phyloP scores from a whole-genome alignment of 2,888 invertebrate genomes.

The Drosophila cyrtoloma region DNA sequence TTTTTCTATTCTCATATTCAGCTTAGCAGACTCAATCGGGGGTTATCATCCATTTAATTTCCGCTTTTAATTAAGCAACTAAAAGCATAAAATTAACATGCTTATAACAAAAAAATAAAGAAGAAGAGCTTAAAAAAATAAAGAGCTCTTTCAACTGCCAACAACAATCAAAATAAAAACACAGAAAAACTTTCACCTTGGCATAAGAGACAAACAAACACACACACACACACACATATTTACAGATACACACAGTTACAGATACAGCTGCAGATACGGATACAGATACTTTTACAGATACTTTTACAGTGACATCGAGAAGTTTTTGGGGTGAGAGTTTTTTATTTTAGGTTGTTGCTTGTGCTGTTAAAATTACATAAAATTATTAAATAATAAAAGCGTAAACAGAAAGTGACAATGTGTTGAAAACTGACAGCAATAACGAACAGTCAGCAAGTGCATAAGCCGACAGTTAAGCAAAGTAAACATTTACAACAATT shows the following conservation, averaged over 20 bases:
- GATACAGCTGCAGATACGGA: conserved; percentile 2
- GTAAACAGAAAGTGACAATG: conserved; percentile 35
- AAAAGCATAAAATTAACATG: conserved; percentile 53
- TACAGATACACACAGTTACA: conserved; percentile 13
- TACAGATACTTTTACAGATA: conserved; percentile 19
- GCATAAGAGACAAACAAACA: conserved; percentile 4
- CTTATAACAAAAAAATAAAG: conserved; percentile 6
- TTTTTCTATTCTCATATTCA: conserved; percentile 50
- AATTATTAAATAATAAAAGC: conserved; percentile 45
- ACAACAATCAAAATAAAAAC: conserved; percentile 46
- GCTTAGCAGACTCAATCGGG: conserved; percentile 1
- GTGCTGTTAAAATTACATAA: conserved; percentile 45
- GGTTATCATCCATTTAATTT: conserved; percentile 63
- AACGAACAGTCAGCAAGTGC: conserved; percentile 27
- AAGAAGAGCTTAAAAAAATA: conserved; percentile 35
- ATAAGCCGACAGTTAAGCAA: conserved; percentile 26
- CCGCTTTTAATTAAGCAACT: conserved; percentile 73
- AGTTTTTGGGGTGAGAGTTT: conserved; percentile 35
- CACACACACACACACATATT: conserved; percentile 9
- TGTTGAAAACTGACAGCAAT: conserved; percentile 28
- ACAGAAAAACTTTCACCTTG: conserved; percentile 64
- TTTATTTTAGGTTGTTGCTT: conserved; percentile 6
- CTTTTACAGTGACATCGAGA: conserved; percentile 21
- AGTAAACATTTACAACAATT: conserved; percentile 43
- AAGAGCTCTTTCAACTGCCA: conserved; percentile 34